A percentile compares a stretch with the other conserved stretches of the same genome.
Evolutionary conservation across 30 jellyfish, hydroid and myxozoan genomes (phyloP).

Genomic region (Nemopilema nomurai): DNA sequence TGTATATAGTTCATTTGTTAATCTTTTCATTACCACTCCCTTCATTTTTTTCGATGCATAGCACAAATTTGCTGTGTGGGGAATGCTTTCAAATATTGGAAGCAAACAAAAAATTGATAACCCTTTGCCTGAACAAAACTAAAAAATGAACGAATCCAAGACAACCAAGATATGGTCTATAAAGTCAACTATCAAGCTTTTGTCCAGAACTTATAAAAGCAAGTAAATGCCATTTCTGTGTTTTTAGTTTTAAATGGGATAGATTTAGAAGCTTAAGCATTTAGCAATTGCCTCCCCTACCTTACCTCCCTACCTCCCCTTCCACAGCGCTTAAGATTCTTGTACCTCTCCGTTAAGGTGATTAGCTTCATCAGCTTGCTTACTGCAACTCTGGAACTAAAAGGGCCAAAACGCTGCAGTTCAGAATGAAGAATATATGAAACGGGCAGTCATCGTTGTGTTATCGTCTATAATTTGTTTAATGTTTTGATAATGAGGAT

Average conservation of each 20-base stretch:
- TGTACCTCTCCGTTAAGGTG: not conserved
- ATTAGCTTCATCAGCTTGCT: not conserved
- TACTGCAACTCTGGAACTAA: not conserved
- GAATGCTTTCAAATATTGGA: too few relatives aligned
- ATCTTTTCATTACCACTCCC: not conserved
- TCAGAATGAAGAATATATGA: not conserved
- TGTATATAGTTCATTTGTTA: not conserved
- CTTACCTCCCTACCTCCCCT: not conserved
- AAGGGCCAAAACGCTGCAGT: not conserved
- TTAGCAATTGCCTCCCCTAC: too few relatives aligned
- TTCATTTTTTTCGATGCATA: not conserved
- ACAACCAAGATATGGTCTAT: too few relatives aligned
- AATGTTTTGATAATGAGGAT: not conserved
- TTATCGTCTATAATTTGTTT: not conserved
- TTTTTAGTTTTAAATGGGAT: not conserved
- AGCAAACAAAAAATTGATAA: not conserved
- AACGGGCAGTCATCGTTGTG: not conserved
- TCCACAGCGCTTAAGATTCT: not conserved
- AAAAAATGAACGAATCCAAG: too few relatives aligned
- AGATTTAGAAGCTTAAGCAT: not conserved
- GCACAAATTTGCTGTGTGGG: not conserved
- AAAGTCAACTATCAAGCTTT: too few relatives aligned
- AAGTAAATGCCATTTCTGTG: not conserved
- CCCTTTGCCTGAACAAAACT: too few relatives aligned
- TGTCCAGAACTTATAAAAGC: too few relatives aligned